Conservation (phyloP, 2,113 vertebrate species). For the Rhineura floridana region DNA sequence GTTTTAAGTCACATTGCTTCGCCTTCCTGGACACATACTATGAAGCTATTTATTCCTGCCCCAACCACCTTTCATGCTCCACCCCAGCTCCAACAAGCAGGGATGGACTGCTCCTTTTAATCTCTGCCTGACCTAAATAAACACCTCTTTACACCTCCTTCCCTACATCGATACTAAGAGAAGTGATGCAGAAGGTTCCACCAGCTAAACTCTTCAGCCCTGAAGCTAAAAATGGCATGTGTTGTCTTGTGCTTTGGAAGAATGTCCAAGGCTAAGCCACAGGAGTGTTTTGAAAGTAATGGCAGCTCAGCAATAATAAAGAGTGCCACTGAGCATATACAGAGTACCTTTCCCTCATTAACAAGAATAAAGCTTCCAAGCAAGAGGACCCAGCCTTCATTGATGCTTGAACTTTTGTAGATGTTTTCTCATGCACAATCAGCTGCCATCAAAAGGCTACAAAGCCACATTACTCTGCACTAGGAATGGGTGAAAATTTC, state of each 20-base stretch:
- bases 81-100: neutral
- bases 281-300: neutral
- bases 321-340: neutral
- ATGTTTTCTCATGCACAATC: neutral
- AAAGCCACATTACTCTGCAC: too few species aligned
- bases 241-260: neutral
- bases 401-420: neutral
- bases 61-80: neutral
- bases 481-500: too few species aligned
- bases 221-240: neutral
- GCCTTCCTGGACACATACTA: neutral
- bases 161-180: neutral
- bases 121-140: conserved; percentile 7
- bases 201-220: neutral
- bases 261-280: neutral
- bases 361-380: neutral
- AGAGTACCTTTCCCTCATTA: neutral
- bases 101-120: neutral
- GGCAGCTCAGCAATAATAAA: neutral
- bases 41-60: neutral
- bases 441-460: neutral
- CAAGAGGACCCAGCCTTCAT: neutral
- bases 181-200: neutral
- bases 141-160: neutral
- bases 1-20: neutral